Percentiles rank a stretch among this genome's conserved stretches.
These are phyloP conservation scores for Mantis religiosa DNA, from an alignment of 2,888 invertebrate species.

Conservation along the genomic window DNA sequence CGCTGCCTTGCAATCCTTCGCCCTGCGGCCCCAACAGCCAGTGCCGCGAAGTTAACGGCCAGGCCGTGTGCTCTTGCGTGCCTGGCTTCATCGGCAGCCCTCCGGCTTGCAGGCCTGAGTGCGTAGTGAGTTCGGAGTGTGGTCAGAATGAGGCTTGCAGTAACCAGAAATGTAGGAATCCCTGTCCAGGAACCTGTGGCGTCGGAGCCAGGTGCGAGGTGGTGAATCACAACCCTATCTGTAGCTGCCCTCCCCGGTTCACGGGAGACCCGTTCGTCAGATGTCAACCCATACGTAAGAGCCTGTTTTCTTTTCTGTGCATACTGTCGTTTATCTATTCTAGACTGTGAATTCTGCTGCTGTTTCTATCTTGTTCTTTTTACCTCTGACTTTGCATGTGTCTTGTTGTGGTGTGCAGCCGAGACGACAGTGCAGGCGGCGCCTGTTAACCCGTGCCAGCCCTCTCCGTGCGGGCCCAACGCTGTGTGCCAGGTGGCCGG, in stretches of 20 bases:
- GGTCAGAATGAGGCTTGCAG: conserved; percentile 61
- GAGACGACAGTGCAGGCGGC: conserved; percentile 35
- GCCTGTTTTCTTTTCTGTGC: too few species aligned
- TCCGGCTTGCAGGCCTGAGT: conserved; percentile 66
- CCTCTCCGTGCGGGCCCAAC: conserved; percentile 65
- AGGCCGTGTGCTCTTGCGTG: conserved; percentile 68
- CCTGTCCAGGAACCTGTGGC: conserved; percentile 70
- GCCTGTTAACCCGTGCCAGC: conserved; percentile 58
- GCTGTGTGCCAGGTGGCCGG: conserved; percentile 56
- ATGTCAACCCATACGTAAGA: conserved; percentile 61
- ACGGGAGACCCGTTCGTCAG: conserved; percentile 78
- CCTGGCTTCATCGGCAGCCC: conserved; percentile 61
- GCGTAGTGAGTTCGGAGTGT: conserved; percentile 69
- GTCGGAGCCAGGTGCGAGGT: conserved; percentile 67
- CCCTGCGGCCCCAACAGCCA: conserved; percentile 78
- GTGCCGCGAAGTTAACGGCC: conserved; percentile 66
- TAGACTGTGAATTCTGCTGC: neutral
- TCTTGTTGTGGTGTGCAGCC: neutral
- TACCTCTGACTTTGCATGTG: neutral
- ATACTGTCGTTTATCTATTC: too few species aligned
- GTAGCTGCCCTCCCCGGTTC: conserved; percentile 63
- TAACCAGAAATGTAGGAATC: conserved; percentile 65
- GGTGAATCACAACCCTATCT: conserved; percentile 69
- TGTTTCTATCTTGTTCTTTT: neutral
- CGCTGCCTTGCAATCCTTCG: conserved; percentile 46